Evolutionary conservation across 2,113 vertebrate species (phyloP), one percentile per base, ranked within the genome.

Genomic region (Pomatostomus ruficeps): DNA sequence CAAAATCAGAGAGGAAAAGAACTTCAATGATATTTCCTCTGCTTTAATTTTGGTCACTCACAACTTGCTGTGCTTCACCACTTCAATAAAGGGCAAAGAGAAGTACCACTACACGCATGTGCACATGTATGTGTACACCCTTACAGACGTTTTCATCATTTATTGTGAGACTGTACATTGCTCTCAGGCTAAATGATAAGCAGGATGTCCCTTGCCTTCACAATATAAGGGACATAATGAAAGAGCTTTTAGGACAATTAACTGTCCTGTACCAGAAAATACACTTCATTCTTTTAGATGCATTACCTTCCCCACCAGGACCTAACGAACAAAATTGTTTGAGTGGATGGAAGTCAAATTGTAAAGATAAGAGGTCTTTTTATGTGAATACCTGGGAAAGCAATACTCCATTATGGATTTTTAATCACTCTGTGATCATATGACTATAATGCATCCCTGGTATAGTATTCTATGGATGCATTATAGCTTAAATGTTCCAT

Each of bases 261-360:
- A 78, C 49, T 86, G 57, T 46, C 61, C 42, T 62, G 23, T 78
- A 81, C 58, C 46, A 72, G 61, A 91, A 88, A 75, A 82, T 82
- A 72, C 6, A 3, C 31, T 59, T 92, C 43, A 49, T 78, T 85
- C 73, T 91, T 89, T 89, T 63, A 89, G 48, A 82, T 77, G 65
- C 83, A 93, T 91, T 94, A 91, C 23, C 46, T 84, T 86, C 57
- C 57, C 80, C 33, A 72, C 25, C 25, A 71, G 22, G 77, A 77
- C 46, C 59, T 93, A 91, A 95, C 80, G 40, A 95, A 80, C 55
- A 89, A 85, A 96, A 97, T 74, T 73, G 45, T 92, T 95, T 4
- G 5, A 93, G 58, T 61, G 57, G 55, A 40, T 95, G 74, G 42
- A 97, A 94, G 59, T 82, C 63, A 93, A 95, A 82, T 86, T 94